Base-by-base conservation (phyloP, 2,888 invertebrate species). In the Brenthis daphne region DNA sequence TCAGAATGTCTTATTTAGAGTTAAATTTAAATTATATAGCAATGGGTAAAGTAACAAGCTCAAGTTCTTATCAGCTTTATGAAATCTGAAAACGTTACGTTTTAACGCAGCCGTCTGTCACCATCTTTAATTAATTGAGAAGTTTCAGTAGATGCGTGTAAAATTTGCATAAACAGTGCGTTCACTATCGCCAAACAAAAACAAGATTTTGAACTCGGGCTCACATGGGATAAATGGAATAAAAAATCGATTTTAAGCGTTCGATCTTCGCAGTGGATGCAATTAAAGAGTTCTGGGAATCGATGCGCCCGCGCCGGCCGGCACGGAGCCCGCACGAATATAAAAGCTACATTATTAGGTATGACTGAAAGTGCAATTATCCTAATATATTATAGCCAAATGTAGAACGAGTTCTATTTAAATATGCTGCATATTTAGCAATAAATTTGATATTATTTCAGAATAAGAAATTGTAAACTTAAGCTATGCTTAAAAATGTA, bases 201-300 rank as follows among this genome's bases (percentile, higher is more conserved):
- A 87, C 85, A 87, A 82, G 85, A 89, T 87, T 85, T 81, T 82
- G 79, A 85, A 84, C 84, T 83, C 83, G 83, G 79, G 83, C 88
- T 82, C 90, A 85, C 88, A 86, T 87, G 85, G 81, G 87, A 84
- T 86, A 89, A 92, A 90, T 88, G 85, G 90, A 90, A 86, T 86
- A 91, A 92, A 91, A 91, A 91, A 89, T 89, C 88, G 88, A 89
- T 91, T 90, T 91, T 89, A 90, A 92, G 85, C 89, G 89, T 90
- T 90, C 91, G 91, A 91, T 89, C 89, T 86, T 88, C 85, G 86
- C 86, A 85, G 87, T 89, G 87, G 88, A 88, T 85, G 92, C 92
- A 92, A 92, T 92, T 92, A 92, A 92, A 91, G 90, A 77, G 85
- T 92, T 92, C 92, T 77, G 81, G 86, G 92, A 92, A 92, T 77